Percentiles rank a stretch among this genome's conserved stretches.
These are phyloP conservation scores for Bombus sibiricus DNA, from an alignment of 1,140 invertebrate species.

Conservation along the genomic window DNA sequence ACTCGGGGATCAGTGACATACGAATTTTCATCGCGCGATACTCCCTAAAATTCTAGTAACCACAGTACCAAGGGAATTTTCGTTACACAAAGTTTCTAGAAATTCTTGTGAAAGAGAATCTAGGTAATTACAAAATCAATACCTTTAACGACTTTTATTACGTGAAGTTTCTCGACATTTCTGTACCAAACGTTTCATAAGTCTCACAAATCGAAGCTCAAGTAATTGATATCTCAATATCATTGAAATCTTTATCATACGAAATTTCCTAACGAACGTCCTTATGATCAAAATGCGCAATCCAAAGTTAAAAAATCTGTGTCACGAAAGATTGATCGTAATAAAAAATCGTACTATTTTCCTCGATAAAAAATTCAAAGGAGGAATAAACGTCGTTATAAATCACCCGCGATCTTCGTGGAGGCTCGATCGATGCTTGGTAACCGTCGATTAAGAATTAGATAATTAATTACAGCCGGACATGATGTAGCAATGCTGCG, in stretches of 20 bases:
- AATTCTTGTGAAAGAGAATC: not conserved
- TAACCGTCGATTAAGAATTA: slow-evolving; percentile 65
- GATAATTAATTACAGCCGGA: slow-evolving; percentile 73
- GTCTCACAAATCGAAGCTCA: no score
- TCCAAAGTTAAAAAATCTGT: not conserved
- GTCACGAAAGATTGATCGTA: not conserved
- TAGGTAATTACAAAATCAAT: not conserved
- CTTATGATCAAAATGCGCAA: no score
- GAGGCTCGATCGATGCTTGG: not conserved
- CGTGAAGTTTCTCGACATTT: no score
- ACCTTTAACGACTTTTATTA: no score
- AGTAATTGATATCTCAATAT: no score
- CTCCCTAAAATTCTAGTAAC: not conserved
- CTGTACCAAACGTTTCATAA: no score
- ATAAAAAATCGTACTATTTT: no score
- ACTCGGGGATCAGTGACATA: no score
- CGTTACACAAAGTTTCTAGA: not conserved
- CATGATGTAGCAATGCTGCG: slow-evolving; percentile 77
- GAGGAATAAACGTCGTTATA: not conserved
- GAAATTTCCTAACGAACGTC: no score
- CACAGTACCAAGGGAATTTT: not conserved
- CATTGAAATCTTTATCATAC: no score
- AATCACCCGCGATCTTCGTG: slow-evolving; percentile 29
- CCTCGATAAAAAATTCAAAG: not conserved
- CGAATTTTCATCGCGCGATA: not conserved